Conservation (phyloP, 2,797 vertebrate species). For the Bradypus variegatus region DNA sequence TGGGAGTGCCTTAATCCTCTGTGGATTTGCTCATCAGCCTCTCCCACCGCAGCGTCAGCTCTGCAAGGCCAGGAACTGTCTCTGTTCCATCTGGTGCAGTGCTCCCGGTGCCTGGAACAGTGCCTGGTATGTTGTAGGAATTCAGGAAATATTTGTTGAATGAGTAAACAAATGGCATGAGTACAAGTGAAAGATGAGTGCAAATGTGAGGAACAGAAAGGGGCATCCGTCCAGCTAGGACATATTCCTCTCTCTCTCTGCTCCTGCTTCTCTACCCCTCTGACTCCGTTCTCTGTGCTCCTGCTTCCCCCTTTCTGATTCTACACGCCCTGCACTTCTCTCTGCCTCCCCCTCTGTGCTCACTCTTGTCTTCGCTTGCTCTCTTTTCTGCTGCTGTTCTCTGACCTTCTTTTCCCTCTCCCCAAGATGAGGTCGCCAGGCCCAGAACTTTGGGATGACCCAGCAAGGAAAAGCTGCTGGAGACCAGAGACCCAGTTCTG, state of each 20-base stretch:
- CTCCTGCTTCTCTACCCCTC: too few species aligned
- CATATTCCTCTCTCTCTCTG: background rate
- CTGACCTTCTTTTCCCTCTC: background rate
- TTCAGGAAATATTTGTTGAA: background rate
- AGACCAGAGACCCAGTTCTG: background rate
- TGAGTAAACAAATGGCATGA: background rate
- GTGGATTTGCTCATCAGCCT: background rate
- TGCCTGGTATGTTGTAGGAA: background rate
- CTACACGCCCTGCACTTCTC: background rate
- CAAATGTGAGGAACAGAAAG: background rate
- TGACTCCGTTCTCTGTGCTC: background rate
- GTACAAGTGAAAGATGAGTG: accelerated
- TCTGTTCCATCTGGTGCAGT: background rate
- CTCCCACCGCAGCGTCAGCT: background rate
- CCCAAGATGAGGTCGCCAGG: background rate
- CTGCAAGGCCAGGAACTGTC: accelerated
- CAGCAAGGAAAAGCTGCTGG: background rate
- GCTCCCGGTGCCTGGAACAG: background rate
- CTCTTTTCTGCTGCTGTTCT: background rate
- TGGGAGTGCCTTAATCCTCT: accelerated
- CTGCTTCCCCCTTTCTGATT: too few species aligned
- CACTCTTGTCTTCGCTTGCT: background rate
- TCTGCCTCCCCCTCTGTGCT: background rate
- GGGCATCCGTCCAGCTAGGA: accelerated
- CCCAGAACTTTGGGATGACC: background rate